phyloP scores from a whole-genome alignment of 2,888 invertebrate species.

The Polymixis lichenea region DNA sequence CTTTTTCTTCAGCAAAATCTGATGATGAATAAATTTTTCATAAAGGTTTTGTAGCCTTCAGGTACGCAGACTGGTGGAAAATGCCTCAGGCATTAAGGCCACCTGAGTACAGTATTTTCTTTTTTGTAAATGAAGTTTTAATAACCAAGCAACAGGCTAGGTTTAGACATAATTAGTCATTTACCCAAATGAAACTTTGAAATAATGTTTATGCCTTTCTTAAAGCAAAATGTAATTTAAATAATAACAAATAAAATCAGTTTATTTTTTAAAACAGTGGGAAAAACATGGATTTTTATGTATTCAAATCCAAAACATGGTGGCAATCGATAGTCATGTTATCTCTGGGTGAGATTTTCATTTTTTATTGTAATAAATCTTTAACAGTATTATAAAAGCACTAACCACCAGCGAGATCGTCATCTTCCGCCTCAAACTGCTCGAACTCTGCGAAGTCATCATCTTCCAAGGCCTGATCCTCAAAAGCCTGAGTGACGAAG shows the following conservation, averaged over 20 bases:
- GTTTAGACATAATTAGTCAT: not conserved
- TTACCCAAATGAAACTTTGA: not conserved
- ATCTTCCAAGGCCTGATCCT: conserved; percentile 91
- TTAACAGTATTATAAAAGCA: not conserved
- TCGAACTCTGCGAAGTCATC: conserved; percentile 99
- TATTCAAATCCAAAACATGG: not conserved
- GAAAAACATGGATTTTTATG: not conserved
- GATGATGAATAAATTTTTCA: not conserved
- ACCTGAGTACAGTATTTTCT: too few species aligned
- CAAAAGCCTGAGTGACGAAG: conserved; percentile 80
- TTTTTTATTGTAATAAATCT: not conserved
- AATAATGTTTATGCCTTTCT: not conserved
- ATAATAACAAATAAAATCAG: too few species aligned
- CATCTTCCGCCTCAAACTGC: conserved; percentile 94
- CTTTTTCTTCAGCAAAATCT: conserved; percentile 80
- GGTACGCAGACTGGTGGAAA: not conserved
- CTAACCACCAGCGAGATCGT: conserved; percentile 73
- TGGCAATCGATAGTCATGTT: too few species aligned
- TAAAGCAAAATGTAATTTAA: too few species aligned
- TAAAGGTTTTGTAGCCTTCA: too few species aligned
- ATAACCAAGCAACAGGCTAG: too few species aligned
- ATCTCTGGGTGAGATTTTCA: not conserved
- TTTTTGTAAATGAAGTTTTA: too few species aligned
- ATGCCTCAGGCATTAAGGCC: too few species aligned
- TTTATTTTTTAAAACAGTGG: conserved; percentile 1